A percentile compares a stretch with the other conserved stretches of the same genome.
These are phyloP conservation scores for Formicarius rufipectus DNA, from an alignment of 2,113 vertebrate species.

Conservation along the genomic window DNA sequence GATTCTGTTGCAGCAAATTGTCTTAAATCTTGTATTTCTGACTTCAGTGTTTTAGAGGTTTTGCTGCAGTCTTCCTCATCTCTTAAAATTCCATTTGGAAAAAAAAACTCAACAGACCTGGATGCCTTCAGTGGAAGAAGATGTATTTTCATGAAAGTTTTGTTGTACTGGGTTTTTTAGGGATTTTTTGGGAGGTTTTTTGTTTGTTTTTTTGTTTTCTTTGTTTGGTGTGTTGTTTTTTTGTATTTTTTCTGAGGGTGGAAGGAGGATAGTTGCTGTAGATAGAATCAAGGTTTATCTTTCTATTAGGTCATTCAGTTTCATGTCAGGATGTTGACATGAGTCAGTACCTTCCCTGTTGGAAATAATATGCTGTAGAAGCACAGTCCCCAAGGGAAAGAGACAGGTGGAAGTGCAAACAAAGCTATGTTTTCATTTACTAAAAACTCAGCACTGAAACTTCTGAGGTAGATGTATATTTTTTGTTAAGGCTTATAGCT, in stretches of 20 bases:
- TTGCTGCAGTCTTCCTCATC: background rate
- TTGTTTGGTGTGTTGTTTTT: too few species aligned
- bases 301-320: background rate
- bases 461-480: background rate
- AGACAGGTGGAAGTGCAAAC: background rate
- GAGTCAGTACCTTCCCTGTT: background rate
- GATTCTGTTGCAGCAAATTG: background rate
- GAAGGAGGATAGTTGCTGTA: background rate
- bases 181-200: background rate
- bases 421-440: background rate
- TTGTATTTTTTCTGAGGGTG: background rate
- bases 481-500: background rate
- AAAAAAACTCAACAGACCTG: background rate
- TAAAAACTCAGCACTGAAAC: background rate
- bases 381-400: background rate
- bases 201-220: background rate
- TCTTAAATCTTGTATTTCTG: background rate
- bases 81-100: background rate
- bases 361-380: fast-evolving
- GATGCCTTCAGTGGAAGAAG: background rate
- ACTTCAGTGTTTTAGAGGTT: background rate
- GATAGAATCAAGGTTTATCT: background rate
- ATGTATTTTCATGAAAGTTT: background rate
- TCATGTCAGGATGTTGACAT: background rate
- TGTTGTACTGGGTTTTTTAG: background rate